These are phyloP conservation scores for Drosophila demipolita DNA, from an alignment of 2,888 invertebrate species.

Conservation along the genomic window DNA sequence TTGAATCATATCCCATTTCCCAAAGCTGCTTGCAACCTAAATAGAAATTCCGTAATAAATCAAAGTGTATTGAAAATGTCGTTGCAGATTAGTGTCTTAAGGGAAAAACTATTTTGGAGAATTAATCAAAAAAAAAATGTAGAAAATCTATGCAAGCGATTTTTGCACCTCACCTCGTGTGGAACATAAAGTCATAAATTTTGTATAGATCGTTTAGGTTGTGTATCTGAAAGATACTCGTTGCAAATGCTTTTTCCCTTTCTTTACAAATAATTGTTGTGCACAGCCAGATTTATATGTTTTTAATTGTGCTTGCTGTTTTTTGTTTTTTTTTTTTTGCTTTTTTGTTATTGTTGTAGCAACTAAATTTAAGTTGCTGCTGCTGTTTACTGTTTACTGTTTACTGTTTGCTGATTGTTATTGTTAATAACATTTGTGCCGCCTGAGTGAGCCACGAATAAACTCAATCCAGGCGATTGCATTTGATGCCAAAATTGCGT, in stretches of 20 bases:
- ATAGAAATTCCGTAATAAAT: neutral
- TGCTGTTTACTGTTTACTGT: slow-evolving; percentile 34
- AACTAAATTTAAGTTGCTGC: slow-evolving; percentile 21
- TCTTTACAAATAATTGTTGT: slow-evolving; percentile 18
- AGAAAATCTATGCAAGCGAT: slow-evolving; percentile 12
- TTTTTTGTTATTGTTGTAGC: slow-evolving; percentile 13
- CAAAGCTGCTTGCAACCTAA: neutral
- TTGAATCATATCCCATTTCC: neutral
- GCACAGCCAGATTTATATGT: slow-evolving; percentile 44
- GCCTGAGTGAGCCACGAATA: slow-evolving; percentile 48
- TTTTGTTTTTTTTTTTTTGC: slow-evolving; percentile 18
- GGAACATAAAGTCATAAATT: slow-evolving; percentile 14
- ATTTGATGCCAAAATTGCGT: slow-evolving; percentile 58
- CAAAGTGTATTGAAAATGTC: slow-evolving; percentile 24
- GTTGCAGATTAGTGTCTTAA: neutral
- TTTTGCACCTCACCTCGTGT: slow-evolving; percentile 39
- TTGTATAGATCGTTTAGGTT: slow-evolving; percentile 20
- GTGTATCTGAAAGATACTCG: slow-evolving; percentile 23
- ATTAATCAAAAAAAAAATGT: neutral
- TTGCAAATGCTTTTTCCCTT: slow-evolving; percentile 12
- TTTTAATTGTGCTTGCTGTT: slow-evolving; percentile 50
- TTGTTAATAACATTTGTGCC: slow-evolving; percentile 55
- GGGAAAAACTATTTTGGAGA: slow-evolving; percentile 12
- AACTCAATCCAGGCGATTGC: slow-evolving; percentile 48
- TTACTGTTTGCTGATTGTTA: slow-evolving; percentile 38